Conservation (phyloP, 2,888 invertebrate genomes). For the Latrodectus elegans region DNA sequence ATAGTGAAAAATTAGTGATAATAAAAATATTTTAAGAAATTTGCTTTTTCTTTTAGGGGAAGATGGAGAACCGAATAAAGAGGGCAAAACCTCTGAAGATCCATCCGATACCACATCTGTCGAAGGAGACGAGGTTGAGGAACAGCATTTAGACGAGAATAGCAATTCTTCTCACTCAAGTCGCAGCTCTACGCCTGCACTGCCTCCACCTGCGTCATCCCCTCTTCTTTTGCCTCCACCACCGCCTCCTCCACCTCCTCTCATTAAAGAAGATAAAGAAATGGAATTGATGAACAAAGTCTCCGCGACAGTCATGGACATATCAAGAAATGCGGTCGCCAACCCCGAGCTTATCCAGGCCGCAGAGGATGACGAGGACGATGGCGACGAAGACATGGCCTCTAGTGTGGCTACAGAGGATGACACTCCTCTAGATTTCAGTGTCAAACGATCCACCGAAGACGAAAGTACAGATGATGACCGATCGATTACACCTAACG, state of each 20-base stretch:
- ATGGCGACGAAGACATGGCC: slow-evolving; percentile 48
- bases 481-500: slow-evolving; percentile 75
- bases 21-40: too few relatives aligned
- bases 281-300: slow-evolving; percentile 49
- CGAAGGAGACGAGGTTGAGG: slow-evolving; percentile 37
- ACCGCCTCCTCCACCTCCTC: slow-evolving; percentile 13
- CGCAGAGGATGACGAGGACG: slow-evolving; percentile 58
- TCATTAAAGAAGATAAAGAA: slow-evolving; percentile 18
- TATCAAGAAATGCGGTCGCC: slow-evolving; percentile 68
- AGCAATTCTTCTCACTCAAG: slow-evolving; percentile 52
- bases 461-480: slow-evolving; percentile 60
- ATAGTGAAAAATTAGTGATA: too few relatives aligned
- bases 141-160: slow-evolving; percentile 32
- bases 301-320: slow-evolving; percentile 72
- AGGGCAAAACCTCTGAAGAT: slow-evolving; percentile 54
- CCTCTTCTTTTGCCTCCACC: slow-evolving; percentile 21
- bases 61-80: slow-evolving; percentile 60
- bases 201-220: slow-evolving; percentile 14
- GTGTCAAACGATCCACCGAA: slow-evolving; percentile 80
- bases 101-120: slow-evolving; percentile 38
- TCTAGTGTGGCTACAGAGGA: slow-evolving; percentile 45
- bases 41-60: slow-evolving; percentile 56
- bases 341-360: slow-evolving; percentile 60
- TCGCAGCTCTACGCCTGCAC: slow-evolving; percentile 59
- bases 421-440: slow-evolving; percentile 80